Conservation (phyloP, 37 sponge, comb jelly and placozoan genomes). For the Spongilla lacustris region DNA sequence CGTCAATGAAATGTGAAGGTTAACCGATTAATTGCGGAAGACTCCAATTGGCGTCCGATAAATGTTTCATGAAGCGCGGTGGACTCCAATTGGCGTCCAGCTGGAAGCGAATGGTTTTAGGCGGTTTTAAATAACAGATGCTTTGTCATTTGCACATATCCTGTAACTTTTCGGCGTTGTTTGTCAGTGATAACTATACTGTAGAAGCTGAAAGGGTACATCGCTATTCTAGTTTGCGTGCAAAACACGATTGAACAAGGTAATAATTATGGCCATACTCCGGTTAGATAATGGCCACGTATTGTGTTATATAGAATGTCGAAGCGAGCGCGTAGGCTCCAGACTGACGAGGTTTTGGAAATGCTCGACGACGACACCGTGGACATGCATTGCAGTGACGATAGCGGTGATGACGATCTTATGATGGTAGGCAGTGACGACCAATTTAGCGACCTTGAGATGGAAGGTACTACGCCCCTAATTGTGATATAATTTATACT, state of each 20-base stretch:
- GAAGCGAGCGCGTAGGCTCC: neutral
- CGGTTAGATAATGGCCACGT: neutral
- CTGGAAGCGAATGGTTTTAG: neutral
- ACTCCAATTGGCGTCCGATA: neutral
- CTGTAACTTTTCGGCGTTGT: neutral
- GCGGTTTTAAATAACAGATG: neutral
- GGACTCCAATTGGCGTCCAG: neutral
- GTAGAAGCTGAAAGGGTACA: neutral
- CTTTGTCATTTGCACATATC: neutral
- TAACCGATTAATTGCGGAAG: neutral
- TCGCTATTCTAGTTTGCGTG: neutral
- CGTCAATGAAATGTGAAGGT: no score
- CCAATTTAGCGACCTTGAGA: constrained; percentile 6
- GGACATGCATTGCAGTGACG: neutral
- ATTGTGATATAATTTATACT: neutral
- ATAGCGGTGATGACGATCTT: constrained; percentile 9
- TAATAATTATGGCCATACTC: neutral
- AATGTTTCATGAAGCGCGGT: neutral
- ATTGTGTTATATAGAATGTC: neutral
- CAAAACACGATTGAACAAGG: neutral
- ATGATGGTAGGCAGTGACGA: constrained; percentile 32
- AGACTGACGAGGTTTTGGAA: neutral
- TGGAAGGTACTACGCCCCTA: neutral
- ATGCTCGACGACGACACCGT: neutral
- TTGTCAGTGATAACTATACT: constrained; percentile 1